phyloP scores from a whole-genome alignment of 2,113 vertebrate species.

The Bombycilla garrulus region DNA sequence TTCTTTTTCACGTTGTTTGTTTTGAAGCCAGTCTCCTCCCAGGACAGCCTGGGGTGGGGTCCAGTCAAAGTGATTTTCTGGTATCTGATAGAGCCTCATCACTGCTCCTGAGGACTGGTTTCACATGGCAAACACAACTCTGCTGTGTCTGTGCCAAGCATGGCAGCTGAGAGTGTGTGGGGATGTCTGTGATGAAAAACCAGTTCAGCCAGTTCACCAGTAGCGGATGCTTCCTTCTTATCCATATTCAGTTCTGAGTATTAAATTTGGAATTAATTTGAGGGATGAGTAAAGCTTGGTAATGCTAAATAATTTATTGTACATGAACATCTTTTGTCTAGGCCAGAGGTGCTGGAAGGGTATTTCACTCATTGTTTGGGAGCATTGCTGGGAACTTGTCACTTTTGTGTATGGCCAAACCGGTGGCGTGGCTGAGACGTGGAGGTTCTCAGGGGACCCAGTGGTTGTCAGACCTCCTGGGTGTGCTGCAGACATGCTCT shows the following conservation, averaged over 20 bases:
- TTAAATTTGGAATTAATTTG: background rate
- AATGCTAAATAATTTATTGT: background rate
- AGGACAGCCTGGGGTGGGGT: background rate
- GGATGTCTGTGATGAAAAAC: background rate
- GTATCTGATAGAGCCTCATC: background rate
- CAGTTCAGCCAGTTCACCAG: background rate
- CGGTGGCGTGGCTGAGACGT: fast-evolving
- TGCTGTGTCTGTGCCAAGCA: background rate
- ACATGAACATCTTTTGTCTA: background rate
- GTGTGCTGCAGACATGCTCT: background rate
- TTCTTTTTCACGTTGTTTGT: background rate
- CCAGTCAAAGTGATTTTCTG: background rate
- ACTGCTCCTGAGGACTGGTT: background rate
- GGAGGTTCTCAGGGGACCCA: background rate
- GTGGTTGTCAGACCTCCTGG: background rate
- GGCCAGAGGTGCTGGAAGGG: background rate
- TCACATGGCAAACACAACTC: background rate
- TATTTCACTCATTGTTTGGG: background rate
- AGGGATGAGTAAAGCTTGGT: background rate
- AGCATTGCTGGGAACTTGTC: fast-evolving
- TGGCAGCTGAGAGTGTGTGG: background rate
- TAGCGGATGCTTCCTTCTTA: background rate
- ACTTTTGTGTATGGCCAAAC: background rate
- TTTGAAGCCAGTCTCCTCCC: background rate
- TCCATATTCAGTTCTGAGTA: background rate